A percentile compares a stretch with the other conserved stretches of the same genome.
phyloP scores from a whole-genome alignment of 2,797 vertebrate genomes.

The Linurgus olivaceus region DNA sequence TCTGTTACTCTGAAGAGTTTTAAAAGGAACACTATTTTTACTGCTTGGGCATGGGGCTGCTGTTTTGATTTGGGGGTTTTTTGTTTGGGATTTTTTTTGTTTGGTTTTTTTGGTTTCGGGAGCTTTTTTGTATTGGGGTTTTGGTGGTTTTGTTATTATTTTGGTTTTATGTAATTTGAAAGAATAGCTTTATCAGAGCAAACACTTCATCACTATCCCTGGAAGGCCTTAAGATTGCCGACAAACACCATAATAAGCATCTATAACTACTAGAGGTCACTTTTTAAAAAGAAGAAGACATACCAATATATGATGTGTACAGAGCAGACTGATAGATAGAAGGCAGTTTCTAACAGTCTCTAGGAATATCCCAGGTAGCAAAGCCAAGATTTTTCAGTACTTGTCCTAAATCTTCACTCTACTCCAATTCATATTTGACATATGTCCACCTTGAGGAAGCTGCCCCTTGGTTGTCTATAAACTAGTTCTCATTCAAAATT shows the following conservation, averaged over 20 bases:
- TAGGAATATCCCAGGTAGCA: neutral
- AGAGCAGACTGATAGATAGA: neutral
- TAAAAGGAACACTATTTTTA: neutral
- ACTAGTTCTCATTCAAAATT: neutral
- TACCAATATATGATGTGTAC: neutral
- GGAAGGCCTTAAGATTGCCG: neutral
- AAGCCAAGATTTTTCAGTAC: neutral
- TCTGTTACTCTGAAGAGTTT: neutral
- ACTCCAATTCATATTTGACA: accelerated
- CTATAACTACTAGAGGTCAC: neutral
- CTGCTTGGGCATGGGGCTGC: neutral
- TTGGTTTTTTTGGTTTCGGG: too few species aligned
- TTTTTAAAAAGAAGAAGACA: neutral
- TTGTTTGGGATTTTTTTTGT: neutral
- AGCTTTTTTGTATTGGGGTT: neutral
- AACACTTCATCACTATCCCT: neutral
- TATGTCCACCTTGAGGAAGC: neutral
- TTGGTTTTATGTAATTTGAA: neutral
- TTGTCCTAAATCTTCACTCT: neutral
- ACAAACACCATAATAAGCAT: neutral
- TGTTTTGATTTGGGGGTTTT: neutral
- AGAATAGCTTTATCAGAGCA: neutral
- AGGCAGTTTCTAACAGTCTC: neutral
- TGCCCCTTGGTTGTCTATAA: neutral
- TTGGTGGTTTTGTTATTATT: neutral